Evolutionary conservation across 2,888 invertebrate genomes (phyloP), one percentile per base, ranked within the genome.

Genomic region (Drosophila gaucha): DNA sequence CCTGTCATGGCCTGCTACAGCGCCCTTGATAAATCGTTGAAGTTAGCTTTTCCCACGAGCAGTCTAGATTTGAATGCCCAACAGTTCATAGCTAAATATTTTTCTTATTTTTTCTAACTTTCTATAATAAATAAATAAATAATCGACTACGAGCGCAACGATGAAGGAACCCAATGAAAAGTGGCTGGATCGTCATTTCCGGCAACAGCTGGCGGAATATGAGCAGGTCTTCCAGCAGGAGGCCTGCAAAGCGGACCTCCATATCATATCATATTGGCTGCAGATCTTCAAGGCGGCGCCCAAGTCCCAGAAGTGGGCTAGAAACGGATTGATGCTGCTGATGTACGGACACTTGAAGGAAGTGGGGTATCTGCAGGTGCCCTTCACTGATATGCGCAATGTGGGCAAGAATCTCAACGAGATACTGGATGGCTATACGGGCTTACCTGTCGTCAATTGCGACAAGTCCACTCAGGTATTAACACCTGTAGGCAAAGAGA

Each of bases 331-430:
- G 2, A 47, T 68, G 43, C 46, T 80, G 0, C 44, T 80, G 0
- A 74, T 80, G 63, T 74, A 60, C 22, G 85, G 64, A 0, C 80
- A 80, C 33, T 6, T 80, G 6, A 59, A 33, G 35, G 80, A 80
- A 6, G 51, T 74, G 3, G 71, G 85, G 1, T 43, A 38, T 4
- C 43, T 80, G 1, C 41, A 52, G 49, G 30, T 46, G 10, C 80
- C 85, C 1, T 80, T 80, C 6, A 71, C 71, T 0, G 66, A 86
- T 31, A 14, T 60, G 26, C 18, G 39, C 2, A 80, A 74, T 2
- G 47, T 41, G n/a, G 18, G 18, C 5, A 51, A 3, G 16, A 14
- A 86, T 44, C 55, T 80, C 0, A 86, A 80, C 5, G 47, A 36
- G 1, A 26, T 80, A 6, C 10, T 86, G n/a, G 55, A 71, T 6